Percentiles rank a stretch among this genome's conserved stretches.
Evolutionary conservation across 1,140 invertebrate species (phyloP).

Genomic region (Pseudomyrmex flavicornis): DNA sequence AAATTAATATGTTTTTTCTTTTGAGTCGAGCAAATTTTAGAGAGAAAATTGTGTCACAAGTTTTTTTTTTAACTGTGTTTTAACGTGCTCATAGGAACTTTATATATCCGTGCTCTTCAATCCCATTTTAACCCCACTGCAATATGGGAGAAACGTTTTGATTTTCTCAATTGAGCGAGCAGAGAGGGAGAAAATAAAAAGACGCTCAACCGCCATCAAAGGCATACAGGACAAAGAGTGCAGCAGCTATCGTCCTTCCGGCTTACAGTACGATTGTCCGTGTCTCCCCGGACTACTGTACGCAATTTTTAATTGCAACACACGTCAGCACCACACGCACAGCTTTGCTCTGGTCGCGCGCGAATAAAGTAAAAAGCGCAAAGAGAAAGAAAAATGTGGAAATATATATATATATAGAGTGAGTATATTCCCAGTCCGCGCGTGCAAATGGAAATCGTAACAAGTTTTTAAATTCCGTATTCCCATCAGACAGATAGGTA

Average conservation of each 20-base stretch:
- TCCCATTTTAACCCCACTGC: background rate
- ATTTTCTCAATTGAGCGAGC: conserved; percentile 8
- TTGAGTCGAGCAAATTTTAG: background rate
- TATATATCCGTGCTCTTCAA: conserved; percentile 2
- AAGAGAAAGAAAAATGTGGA: conserved; percentile 6
- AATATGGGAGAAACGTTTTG: conserved; percentile 1
- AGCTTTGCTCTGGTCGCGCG: background rate
- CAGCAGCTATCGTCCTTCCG: conserved; percentile 18
- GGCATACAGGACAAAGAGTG: conserved; percentile 20
- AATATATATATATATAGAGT: background rate
- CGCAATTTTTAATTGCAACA: conserved; percentile 37
- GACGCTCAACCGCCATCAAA: background rate
- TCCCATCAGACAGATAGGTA: background rate
- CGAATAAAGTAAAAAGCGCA: background rate
- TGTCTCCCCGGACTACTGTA: conserved; percentile 5
- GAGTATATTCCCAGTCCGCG: background rate
- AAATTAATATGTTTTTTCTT: background rate
- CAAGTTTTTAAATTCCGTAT: conserved; percentile 34
- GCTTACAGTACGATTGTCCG: conserved; percentile 26
- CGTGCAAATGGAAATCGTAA: conserved; percentile 20
- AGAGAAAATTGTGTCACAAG: background rate
- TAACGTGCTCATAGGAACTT: background rate
- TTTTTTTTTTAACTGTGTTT: conserved; percentile 11
- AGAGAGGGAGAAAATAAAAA: conserved; percentile 8
- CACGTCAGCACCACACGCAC: conserved; percentile 9